These are phyloP conservation scores for Xylophagus ater DNA, from an alignment of 2,888 invertebrate genomes.

Conservation along the genomic window DNA sequence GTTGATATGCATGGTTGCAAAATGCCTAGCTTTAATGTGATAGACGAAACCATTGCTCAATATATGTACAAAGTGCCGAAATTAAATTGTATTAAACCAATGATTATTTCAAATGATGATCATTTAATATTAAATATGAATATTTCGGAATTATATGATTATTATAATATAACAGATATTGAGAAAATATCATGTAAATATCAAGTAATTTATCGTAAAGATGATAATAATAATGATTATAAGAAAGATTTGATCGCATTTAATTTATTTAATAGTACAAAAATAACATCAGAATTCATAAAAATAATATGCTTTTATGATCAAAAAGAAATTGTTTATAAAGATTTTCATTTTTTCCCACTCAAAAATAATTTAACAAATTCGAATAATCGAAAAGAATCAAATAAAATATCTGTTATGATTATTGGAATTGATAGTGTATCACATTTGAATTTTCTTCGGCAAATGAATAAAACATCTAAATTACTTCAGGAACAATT, in stretches of 20 bases:
- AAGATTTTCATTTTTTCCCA: conserved; percentile 57
- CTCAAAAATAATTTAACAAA: conserved; percentile 31
- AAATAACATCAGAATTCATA: conserved; percentile 51
- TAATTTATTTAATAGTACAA: conserved; percentile 17
- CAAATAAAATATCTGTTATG: conserved; percentile 50
- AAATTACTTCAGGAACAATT: conserved; percentile 46
- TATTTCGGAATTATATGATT: conserved; percentile 22
- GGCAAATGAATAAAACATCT: conserved; percentile 68
- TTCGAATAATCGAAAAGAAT: neutral
- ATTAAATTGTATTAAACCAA: conserved; percentile 26
- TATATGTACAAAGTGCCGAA: conserved; percentile 28
- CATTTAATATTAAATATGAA: conserved; percentile 28
- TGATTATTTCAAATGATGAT: conserved; percentile 25
- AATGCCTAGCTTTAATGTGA: conserved; percentile 35
- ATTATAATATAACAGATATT: conserved; percentile 27
- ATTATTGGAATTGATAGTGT: conserved; percentile 77
- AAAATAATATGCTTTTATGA: conserved; percentile 49
- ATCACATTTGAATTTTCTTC: conserved; percentile 71
- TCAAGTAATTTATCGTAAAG: conserved; percentile 25
- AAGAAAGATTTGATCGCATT: conserved; percentile 22
- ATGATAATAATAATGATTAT: conserved; percentile 26
- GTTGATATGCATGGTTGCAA: conserved; percentile 36
- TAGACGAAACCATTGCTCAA: conserved; percentile 30
- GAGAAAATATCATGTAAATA: conserved; percentile 28
- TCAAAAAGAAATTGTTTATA: conserved; percentile 44